Evolutionary conservation across 2,113 vertebrate genomes (phyloP).

Genomic region (Gymnogyps californianus): DNA sequence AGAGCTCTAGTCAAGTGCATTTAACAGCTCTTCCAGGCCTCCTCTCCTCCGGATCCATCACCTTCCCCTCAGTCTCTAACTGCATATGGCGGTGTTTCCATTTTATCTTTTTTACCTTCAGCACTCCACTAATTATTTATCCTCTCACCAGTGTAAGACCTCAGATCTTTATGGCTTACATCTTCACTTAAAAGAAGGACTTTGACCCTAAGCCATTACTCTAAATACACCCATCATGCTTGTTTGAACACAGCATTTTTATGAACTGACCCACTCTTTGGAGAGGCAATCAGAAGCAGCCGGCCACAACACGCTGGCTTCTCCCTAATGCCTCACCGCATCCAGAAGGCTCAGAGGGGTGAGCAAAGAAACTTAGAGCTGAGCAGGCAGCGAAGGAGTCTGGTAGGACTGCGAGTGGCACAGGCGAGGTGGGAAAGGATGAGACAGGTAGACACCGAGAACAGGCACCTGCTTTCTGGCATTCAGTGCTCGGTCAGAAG

Average conservation of each 20-base stretch:
- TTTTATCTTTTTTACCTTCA: background rate
- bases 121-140: background rate
- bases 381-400: background rate
- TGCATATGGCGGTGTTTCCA: background rate
- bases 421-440: background rate
- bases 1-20: background rate
- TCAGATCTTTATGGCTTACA: background rate
- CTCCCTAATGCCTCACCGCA: background rate
- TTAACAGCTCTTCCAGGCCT: background rate
- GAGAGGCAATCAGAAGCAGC: background rate
- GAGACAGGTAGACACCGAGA: background rate
- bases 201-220: background rate
- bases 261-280: background rate
- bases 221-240: background rate
- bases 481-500: background rate
- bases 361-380: background rate
- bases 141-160: background rate
- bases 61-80: background rate
- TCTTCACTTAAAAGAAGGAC: background rate
- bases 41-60: background rate
- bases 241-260: background rate
- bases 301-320: background rate
- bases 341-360: background rate
- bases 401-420: background rate
- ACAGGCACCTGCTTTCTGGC: background rate